A percentile compares a stretch with the other conserved stretches of the same genome.
Evolutionary conservation across 2,113 vertebrate species (phyloP).

Genomic region (Gadus macrocephalus): DNA sequence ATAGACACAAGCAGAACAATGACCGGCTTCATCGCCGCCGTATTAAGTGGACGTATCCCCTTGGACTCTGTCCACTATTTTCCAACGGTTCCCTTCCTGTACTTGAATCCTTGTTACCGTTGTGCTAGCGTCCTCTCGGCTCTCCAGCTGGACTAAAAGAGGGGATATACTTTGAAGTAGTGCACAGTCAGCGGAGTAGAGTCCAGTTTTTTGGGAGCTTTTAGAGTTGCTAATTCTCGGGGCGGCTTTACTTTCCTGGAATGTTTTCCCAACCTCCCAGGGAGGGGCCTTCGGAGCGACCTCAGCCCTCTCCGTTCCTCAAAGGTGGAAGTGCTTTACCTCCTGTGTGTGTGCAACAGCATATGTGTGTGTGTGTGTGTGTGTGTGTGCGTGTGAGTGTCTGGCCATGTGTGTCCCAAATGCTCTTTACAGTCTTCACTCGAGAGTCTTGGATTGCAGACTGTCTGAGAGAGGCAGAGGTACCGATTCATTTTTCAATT

Average conservation of each 20-base stretch:
- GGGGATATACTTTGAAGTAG: background rate
- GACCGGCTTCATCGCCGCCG: slow-evolving; percentile 61
- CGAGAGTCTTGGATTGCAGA: background rate
- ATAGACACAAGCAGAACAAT: slow-evolving; percentile 58
- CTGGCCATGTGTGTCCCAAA: slow-evolving; percentile 6
- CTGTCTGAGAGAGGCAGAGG: background rate
- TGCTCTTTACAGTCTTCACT: too few species aligned
- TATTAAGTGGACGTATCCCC: slow-evolving; percentile 20
- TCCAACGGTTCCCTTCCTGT: background rate
- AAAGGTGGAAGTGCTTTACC: slow-evolving; percentile 29
- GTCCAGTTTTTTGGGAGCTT: slow-evolving; percentile 30
- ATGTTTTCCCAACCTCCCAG: slow-evolving; percentile 75
- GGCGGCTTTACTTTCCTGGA: slow-evolving; percentile 63
- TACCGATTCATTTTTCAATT: background rate
- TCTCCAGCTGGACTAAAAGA: background rate
- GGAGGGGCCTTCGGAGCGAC: slow-evolving; percentile 67
- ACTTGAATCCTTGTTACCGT: slow-evolving; percentile 1
- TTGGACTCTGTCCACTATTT: slow-evolving; percentile 18
- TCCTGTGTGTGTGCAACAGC: background rate
- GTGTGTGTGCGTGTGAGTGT: background rate
- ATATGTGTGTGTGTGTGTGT: slow-evolving; percentile 6
- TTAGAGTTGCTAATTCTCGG: slow-evolving; percentile 56
- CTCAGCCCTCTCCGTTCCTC: slow-evolving; percentile 41
- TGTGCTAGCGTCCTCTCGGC: background rate
- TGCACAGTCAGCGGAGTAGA: slow-evolving; percentile 18